These are phyloP conservation scores for Rostratula benghalensis DNA, from an alignment of 2,113 vertebrate genomes.

Conservation along the genomic window DNA sequence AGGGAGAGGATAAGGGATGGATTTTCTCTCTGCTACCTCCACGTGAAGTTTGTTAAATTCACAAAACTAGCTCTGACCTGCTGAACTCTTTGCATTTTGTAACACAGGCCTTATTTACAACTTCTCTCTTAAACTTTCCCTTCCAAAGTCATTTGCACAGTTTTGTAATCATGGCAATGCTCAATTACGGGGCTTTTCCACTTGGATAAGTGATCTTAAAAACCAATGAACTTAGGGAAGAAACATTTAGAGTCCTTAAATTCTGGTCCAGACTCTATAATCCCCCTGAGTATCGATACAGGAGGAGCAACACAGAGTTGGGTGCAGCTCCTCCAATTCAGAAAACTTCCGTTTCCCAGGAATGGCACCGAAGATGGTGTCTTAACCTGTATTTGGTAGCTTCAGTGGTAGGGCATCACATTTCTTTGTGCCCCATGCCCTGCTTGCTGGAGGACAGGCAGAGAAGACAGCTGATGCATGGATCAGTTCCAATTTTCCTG, in stretches of 20 bases:
- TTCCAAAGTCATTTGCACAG: neutral
- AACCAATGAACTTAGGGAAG: neutral
- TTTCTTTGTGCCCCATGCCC: neutral
- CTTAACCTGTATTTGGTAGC: neutral
- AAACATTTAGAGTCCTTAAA: neutral
- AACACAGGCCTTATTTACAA: neutral
- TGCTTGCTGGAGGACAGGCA: neutral
- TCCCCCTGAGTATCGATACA: fast-evolving
- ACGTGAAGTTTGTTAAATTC: neutral
- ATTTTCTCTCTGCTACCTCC: neutral
- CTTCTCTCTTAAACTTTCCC: neutral
- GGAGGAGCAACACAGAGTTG: neutral
- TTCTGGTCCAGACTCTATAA: neutral
- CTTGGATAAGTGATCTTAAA: neutral
- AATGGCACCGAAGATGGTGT: neutral
- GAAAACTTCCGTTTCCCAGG: neutral
- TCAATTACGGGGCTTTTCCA: neutral
- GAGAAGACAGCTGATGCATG: neutral
- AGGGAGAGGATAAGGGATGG: neutral
- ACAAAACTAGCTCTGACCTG: neutral
- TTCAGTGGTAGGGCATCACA: neutral
- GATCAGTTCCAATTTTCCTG: neutral
- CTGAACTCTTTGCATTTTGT: neutral
- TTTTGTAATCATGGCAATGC: neutral
- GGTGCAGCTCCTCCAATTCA: fast-evolving